These are phyloP conservation scores for Limnodromus scolopaceus DNA, from an alignment of 2,797 vertebrate species.

Conservation along the genomic window DNA sequence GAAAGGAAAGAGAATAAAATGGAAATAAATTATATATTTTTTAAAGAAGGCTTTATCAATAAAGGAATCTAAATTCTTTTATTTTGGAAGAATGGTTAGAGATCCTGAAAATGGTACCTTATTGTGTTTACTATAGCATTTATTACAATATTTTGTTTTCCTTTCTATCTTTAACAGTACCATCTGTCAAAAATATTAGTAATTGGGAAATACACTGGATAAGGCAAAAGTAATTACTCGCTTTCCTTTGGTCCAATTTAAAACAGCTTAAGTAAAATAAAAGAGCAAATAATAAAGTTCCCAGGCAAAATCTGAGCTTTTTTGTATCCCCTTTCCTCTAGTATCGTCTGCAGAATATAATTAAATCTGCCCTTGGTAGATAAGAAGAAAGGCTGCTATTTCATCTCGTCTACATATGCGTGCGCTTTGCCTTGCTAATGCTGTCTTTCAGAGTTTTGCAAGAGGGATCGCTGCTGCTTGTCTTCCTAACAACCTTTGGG, in stretches of 20 bases:
- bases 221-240: constrained; percentile 42
- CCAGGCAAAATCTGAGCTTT: neutral
- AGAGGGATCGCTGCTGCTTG: neutral
- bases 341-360: neutral
- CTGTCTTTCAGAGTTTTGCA: neutral
- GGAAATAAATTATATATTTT: neutral
- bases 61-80: neutral
- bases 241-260: constrained; percentile 3
- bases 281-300: constrained; percentile 22
- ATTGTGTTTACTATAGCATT: neutral
- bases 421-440: neutral
- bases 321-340: neutral
- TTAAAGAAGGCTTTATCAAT: neutral
- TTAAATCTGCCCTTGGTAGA: neutral
- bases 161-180: neutral
- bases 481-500: neutral
- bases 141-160: neutral
- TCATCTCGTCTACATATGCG: neutral
- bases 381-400: neutral
- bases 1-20: neutral
- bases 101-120: neutral
- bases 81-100: neutral
- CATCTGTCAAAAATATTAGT: constrained; percentile 53
- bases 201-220: neutral
- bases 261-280: neutral